Evolutionary conservation across 2,797 vertebrate species (phyloP).

Genomic region (Hylomyscus alleni): DNA sequence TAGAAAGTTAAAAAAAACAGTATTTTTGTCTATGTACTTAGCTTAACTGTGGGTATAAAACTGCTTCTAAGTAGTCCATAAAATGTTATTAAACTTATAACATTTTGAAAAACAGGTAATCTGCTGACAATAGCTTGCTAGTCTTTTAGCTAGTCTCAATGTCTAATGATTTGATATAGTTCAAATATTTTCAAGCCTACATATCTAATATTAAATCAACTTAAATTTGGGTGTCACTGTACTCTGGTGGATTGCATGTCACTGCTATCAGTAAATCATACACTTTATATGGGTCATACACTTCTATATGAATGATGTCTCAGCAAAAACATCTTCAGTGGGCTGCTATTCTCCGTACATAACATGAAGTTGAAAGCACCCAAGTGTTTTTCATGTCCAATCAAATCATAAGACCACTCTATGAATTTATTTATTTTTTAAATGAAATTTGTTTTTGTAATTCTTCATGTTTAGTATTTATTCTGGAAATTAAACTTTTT

Average conservation of each 20-base stretch:
- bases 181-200: slow-evolving; percentile 7
- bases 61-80: not conserved
- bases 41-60: slow-evolving; percentile 30
- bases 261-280: not conserved
- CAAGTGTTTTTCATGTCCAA: not conserved
- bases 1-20: not conserved
- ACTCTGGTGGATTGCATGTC: not conserved
- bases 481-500: slow-evolving; percentile 25
- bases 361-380: not conserved
- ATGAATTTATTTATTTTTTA: not conserved
- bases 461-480: slow-evolving; percentile 25
- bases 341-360: not conserved
- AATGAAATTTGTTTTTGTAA: not conserved
- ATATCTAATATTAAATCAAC: not conserved
- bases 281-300: not conserved
- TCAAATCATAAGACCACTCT: not conserved
- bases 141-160: slow-evolving; percentile 12
- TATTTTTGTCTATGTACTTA: not conserved
- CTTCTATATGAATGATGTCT: slow-evolving; percentile 24
- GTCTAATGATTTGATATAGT: slow-evolving; percentile 2
- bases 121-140: slow-evolving; percentile 22
- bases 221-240: not conserved
- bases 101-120: not conserved
- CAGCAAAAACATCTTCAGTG: too few relatives aligned
- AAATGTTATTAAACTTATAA: not conserved